Evolutionary conservation across 2,888 invertebrate genomes (phyloP), one percentile per base, ranked within the genome.

Genomic region (Nemapogon koenigi): DNA sequence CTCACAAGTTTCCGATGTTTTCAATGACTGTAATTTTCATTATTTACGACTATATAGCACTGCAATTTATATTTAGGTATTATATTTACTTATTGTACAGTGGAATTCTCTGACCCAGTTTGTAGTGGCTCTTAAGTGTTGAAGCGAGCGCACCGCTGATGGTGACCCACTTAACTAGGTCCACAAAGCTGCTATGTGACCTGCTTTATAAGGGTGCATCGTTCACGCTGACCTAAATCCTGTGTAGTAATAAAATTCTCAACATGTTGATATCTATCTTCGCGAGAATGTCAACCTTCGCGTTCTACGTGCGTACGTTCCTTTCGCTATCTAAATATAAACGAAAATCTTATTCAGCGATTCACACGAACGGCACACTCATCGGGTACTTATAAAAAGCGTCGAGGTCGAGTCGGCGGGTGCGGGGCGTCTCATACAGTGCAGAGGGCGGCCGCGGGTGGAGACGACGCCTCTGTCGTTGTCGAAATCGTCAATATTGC

Each of bases 351-450:
- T 55, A 57, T 62, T 59, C 49, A 57, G 57, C 62, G 59, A 63
- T 65, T 53, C 59, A 59, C 55, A 60, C 57, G 68, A 46, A 49
- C 55, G 67, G 63, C 68, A 62, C 63, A 57, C 69, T 69, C 72
- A 64, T 66, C 67, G 66, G 67, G 52, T 65, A 66, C 70, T 71
- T 76, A 76, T 75, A 75, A 76, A 76, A 75, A 75, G 75, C 65
- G 59, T 55, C 64, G 75, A 78, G 78, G 75, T 73, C 75, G 69
- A 22, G 56, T 22, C 38, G 58, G 55, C 57, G 55, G 49, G 51
- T 58, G 60, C 53, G 49, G 51, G 49, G 62, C 56, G 55, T 15
- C 26, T 22, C 37, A 29, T 15, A 61, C 76, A 76, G 76, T 75
- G 69, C 62, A 55, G 62, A 55, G 58, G 57, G 65, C 71, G 69